Conservation (phyloP, 2,888 invertebrate genomes). For the Nowickia ferox region DNA sequence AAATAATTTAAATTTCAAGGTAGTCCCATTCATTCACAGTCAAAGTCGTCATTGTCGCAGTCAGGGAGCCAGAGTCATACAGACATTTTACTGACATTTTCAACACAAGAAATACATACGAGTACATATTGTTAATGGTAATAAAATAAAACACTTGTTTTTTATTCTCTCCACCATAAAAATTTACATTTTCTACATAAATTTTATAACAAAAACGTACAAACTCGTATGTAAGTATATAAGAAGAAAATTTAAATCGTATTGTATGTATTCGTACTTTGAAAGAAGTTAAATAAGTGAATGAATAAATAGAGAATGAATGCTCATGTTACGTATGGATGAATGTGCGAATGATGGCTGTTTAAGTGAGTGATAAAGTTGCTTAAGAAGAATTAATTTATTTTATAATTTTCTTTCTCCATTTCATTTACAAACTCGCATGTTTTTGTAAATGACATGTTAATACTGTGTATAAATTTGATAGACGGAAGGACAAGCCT, state of each 20-base stretch:
- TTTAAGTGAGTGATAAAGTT: conserved; percentile 60
- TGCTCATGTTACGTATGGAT: background rate
- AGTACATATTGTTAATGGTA: conserved; percentile 36
- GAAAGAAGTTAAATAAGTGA: conserved; percentile 34
- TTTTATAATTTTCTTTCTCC: conserved; percentile 38
- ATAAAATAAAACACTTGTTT: conserved; percentile 64
- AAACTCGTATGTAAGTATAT: no score
- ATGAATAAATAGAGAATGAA: conserved; percentile 16
- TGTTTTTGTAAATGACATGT: conserved; percentile 53
- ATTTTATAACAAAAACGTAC: conserved; percentile 32
- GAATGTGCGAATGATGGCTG: conserved; percentile 21
- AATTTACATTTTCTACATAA: conserved; percentile 53
- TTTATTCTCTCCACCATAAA: conserved; percentile 19
- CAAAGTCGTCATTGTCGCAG: conserved; percentile 36
- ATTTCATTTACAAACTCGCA: conserved; percentile 29
- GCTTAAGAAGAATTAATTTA: conserved; percentile 57
- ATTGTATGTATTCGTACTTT: background rate
- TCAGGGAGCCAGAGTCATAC: conserved; percentile 35
- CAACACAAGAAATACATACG: conserved; percentile 27
- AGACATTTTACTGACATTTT: conserved; percentile 45
- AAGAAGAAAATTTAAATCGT: conserved; percentile 4
- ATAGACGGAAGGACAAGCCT: conserved; percentile 19
- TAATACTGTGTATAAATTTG: conserved; percentile 35
- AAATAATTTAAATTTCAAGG: conserved; percentile 67
- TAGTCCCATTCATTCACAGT: conserved; percentile 36